Conservation (phyloP, 2,113 vertebrate species). For the Corythaixoides concolor region DNA sequence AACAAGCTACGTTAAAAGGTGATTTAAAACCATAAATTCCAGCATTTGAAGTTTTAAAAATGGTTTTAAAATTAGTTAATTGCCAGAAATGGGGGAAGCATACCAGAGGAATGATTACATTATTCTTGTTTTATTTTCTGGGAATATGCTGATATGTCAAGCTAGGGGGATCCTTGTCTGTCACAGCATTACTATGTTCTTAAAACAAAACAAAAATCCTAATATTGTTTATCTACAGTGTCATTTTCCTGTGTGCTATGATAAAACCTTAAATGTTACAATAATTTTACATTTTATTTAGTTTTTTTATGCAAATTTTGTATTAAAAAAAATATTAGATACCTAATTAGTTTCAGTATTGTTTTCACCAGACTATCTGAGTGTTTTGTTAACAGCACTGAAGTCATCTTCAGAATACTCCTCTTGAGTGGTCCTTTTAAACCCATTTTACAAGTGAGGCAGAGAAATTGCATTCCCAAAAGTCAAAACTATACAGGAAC, state of each 20-base stretch:
- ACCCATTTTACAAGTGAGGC: neutral
- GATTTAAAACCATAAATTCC: neutral
- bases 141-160: neutral
- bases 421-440: neutral
- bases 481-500: neutral
- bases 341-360: neutral
- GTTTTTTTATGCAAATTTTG: neutral
- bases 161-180: neutral
- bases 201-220: neutral
- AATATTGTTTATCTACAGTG: neutral
- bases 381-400: neutral
- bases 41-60: neutral
- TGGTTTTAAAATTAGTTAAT: neutral
- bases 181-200: neutral
- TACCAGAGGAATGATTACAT: neutral
- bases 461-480: neutral
- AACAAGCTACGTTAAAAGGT: neutral
- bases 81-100: neutral
- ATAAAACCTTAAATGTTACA: neutral
- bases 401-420: neutral
- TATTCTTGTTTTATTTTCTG: neutral
- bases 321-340: neutral
- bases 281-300: neutral
- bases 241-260: neutral
- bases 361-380: neutral